Evolutionary conservation across 2,797 vertebrate genomes (phyloP), one percentile per base, ranked within the genome.

Genomic region (Anisognathus igniventris): DNA sequence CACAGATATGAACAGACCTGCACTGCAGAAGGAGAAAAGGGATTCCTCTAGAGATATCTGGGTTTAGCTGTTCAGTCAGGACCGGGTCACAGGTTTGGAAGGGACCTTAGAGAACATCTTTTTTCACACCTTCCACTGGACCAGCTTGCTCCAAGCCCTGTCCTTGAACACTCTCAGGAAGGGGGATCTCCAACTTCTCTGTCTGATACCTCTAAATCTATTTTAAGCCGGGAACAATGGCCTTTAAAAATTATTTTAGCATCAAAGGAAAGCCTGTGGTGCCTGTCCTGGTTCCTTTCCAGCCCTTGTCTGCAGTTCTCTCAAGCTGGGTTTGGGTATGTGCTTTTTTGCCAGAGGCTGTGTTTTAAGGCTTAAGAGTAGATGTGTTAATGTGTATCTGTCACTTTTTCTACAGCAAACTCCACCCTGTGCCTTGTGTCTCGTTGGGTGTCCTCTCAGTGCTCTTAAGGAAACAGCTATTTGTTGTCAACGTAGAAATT

Each of bases 1-100:
- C 9, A 1, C 0, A 0, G 30, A 2, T 65, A 16, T 19, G 31
- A 61, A 47, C 6, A 24, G 25, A 2, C 57, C 48, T 60, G 73
- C 12, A 6, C 35, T 62, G 37, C 20, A 4, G 14, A 42, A 53
- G 7, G 12, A 4, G 44, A 20, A 50, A 51, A 35, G 19, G 11
- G 14, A 2, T 47, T 3, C 4, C 10, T 44, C 9, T 33, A 20
- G 27, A 31, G 58, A 14, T 16, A 37, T 48, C 8, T 20, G 5
- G 33, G 3, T 37, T 27, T 25, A 20, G 45, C 28, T 70, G 6
- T 25, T 65, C 14, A 30, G 35, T 65, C 35, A 40, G 58, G 35
- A 14, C 18, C 68, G 11, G 15, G 3, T 18, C 39, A 28, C 0
- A 35, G 30, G 15, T 51, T 72, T 53, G 66, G 33, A 77, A 53